A percentile compares a stretch with the other conserved stretches of the same genome.
Evolutionary conservation across 2,113 vertebrate genomes (phyloP).

Genomic region (Phrynocephalus versicolor): DNA sequence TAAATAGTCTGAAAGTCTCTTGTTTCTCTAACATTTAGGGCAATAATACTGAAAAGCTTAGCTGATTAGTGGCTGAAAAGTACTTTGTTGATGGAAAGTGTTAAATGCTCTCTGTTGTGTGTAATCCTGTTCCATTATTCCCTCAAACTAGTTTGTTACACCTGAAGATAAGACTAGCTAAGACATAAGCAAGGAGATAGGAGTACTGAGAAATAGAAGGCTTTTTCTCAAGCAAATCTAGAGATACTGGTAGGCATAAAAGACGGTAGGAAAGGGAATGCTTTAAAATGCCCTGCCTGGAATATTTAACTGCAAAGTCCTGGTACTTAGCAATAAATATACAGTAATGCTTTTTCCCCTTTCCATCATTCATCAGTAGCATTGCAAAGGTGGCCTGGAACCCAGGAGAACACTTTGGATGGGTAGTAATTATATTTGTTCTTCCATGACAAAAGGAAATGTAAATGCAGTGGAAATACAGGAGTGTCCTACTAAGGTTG

Average conservation of each 20-base stretch:
- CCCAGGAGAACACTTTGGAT: neutral
- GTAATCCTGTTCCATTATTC: neutral
- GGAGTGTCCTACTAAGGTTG: neutral
- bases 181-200: constrained; percentile 10
- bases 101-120: neutral
- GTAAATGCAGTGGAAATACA: neutral
- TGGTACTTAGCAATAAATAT: neutral
- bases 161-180: constrained; percentile 9
- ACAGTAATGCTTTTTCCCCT: neutral
- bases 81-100: neutral
- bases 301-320: constrained; percentile 2
- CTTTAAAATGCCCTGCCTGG: constrained; percentile 2
- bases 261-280: neutral
- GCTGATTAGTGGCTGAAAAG: neutral
- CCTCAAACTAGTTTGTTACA: neutral
- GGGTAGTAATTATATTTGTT: constrained; percentile 3
- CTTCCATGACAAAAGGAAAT: constrained; percentile 17
- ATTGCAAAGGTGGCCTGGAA: neutral
- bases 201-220: neutral
- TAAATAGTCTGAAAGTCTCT: neutral
- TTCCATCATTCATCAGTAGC: neutral
- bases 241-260: neutral
- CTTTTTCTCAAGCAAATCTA: constrained; percentile 1
- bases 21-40: neutral
- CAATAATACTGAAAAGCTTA: constrained; percentile 29